Percentiles rank a stretch among this genome's conserved stretches.
Evolutionary conservation across 2,113 vertebrate species (phyloP).

Genomic region (Urocynchramus pylzowi): DNA sequence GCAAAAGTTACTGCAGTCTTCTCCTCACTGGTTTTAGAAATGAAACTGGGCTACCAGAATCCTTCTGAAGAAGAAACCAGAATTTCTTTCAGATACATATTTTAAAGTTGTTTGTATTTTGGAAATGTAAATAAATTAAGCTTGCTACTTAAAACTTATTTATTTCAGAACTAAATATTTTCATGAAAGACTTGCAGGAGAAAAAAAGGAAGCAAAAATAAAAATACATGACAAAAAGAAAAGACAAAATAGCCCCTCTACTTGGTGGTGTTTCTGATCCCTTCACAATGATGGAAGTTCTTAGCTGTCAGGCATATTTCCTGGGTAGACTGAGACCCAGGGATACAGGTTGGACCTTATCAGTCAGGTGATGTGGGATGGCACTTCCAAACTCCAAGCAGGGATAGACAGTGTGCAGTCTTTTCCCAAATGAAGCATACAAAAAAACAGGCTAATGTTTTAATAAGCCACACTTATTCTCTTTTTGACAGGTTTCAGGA

Average conservation of each 20-base stretch:
- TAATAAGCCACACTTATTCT: background rate
- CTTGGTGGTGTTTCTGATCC: background rate
- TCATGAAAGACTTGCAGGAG: background rate
- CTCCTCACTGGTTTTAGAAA: background rate
- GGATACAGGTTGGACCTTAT: fast-evolving
- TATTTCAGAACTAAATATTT: background rate
- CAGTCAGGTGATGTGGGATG: background rate
- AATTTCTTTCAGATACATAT: background rate
- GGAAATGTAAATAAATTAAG: background rate
- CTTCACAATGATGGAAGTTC: background rate
- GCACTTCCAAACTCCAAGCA: background rate
- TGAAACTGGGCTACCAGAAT: background rate
- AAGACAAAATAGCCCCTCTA: background rate
- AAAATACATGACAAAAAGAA: background rate
- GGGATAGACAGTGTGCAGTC: background rate
- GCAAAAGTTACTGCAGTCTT: background rate
- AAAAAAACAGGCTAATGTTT: background rate
- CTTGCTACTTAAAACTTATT: background rate
- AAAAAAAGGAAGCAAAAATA: background rate
- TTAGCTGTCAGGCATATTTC: background rate
- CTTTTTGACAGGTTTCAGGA: background rate
- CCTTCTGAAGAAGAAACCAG: background rate
- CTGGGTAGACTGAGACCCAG: background rate
- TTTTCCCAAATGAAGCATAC: background rate
- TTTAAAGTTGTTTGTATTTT: background rate